Base-by-base conservation (phyloP, 2,888 invertebrate genomes). In the Epinotia ramella region DNA sequence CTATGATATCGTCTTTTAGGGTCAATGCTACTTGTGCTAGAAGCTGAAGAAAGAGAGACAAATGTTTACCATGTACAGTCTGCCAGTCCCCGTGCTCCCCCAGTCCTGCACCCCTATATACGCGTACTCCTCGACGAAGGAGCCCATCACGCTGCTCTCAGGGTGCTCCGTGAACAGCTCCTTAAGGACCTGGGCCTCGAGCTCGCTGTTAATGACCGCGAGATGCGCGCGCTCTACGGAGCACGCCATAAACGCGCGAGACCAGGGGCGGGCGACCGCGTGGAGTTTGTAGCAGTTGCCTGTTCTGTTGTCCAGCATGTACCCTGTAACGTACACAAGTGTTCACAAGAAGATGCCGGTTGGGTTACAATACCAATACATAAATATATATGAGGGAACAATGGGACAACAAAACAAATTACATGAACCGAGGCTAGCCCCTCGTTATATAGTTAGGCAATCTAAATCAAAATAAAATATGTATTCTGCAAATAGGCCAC, bases 251-350 rank as follows among this genome's bases (percentile, higher is more conserved):
- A 81, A 83, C 0, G 88, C 90, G 0, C 86, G 79, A 0, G 85
- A 80, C 84, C 87, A 90, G 3, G 81, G 81, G 3, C 84, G 80
- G 1, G 86, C 84, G 1, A 79, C 75, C 2, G 66, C 76, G 77
- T 89, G 89, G 77, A 88, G 87, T 77, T 90, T 90, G 80, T 90
- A 90, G 68, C 90, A 90, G 33, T 79, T 86, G 2, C 84, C 81
- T 0, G 89, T 89, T 13, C 84, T 77, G 0, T 53, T 2, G 18
- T 88, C 84, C 0, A 83, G 49, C 0, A 2, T 63, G 77, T 90
- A 90, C 49, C 78, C 90, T 90, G 79, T 11, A 81, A 62, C 16
- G n/a, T 53, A 6, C 33, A 40, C 40, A 40, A 7, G 7, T 6
- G n/a, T 53, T 6, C 33, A 40, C 40, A 40, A 7, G 7, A 33